These are phyloP conservation scores for Hiodon alosoides DNA, from an alignment of 2,113 vertebrate genomes.

Conservation along the genomic window DNA sequence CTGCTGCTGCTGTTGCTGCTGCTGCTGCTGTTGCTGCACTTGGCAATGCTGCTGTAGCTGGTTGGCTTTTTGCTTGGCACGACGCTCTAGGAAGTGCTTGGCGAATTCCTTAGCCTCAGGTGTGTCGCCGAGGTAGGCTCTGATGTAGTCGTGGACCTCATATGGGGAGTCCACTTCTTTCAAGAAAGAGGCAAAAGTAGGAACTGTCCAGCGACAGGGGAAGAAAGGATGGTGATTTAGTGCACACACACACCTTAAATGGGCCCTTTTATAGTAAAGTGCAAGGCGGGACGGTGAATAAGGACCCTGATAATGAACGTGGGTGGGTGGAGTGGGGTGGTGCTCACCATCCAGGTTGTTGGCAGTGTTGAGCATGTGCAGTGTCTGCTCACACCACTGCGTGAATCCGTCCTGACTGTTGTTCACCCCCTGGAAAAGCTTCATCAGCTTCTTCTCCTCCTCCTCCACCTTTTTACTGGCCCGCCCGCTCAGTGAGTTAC, in stretches of 20 bases:
- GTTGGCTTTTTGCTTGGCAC: slow-evolving; percentile 95
- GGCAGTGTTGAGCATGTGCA: slow-evolving; percentile 95
- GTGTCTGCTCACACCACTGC: slow-evolving; percentile 97
- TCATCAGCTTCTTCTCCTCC: slow-evolving; percentile 92
- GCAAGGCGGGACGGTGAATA: background rate
- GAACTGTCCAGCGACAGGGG: slow-evolving; percentile 65
- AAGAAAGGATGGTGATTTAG: slow-evolving; percentile 16
- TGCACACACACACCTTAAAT: background rate
- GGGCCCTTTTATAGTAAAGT: too few relatives aligned
- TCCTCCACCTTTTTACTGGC: slow-evolving; percentile 94
- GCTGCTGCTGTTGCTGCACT: slow-evolving; percentile 60
- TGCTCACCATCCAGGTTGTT: slow-evolving; percentile 96
- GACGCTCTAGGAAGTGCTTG: slow-evolving; percentile 97
- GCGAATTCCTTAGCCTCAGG: slow-evolving; percentile 98
- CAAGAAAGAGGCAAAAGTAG: slow-evolving; percentile 96
- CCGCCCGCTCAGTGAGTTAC: slow-evolving; percentile 85
- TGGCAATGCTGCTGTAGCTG: slow-evolving; percentile 77
- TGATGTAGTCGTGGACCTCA: slow-evolving; percentile 95
- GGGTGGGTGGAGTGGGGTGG: background rate
- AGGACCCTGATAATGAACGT: background rate
- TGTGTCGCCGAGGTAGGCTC: slow-evolving; percentile 94
- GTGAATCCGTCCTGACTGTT: slow-evolving; percentile 95
- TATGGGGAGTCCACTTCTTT: slow-evolving; percentile 98
- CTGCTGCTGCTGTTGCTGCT: slow-evolving; percentile 22
- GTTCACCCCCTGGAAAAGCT: slow-evolving; percentile 92